Percentiles rank a stretch among this genome's conserved stretches.
Evolutionary conservation across 2,888 invertebrate genomes (phyloP).

Genomic region (Epirrhoe alternata): DNA sequence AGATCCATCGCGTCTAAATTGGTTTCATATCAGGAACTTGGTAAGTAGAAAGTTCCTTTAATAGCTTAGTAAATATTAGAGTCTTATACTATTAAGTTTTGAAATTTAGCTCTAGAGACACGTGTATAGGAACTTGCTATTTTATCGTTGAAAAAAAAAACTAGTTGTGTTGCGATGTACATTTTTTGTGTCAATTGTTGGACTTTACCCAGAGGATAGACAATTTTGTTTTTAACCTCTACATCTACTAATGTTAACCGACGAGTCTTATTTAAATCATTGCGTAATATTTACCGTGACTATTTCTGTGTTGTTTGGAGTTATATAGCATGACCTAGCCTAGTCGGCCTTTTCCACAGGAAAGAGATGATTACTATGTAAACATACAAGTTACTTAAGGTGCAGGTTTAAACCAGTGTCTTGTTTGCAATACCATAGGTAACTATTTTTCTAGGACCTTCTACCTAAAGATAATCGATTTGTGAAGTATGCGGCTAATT

Average conservation of each 20-base stretch:
- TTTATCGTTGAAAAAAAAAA: neutral
- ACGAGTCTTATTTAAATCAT: too few relatives aligned
- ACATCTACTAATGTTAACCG: too few relatives aligned
- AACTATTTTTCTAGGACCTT: too few relatives aligned
- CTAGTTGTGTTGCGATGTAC: neutral
- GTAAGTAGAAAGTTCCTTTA: slow-evolving; percentile 66
- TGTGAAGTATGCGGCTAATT: too few relatives aligned
- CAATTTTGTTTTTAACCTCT: neutral
- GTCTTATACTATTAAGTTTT: neutral
- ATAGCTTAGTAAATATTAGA: neutral
- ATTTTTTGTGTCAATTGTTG: neutral
- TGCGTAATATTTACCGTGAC: too few relatives aligned
- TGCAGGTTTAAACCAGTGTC: too few relatives aligned
- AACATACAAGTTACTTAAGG: too few relatives aligned
- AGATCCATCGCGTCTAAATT: slow-evolving; percentile 90
- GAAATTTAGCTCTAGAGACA: neutral
- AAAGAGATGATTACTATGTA: too few relatives aligned
- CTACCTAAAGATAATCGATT: too few relatives aligned
- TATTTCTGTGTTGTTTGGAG: too few relatives aligned
- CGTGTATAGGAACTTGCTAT: neutral
- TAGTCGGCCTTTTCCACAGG: neutral
- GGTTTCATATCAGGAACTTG: slow-evolving; percentile 89
- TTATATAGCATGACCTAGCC: neutral
- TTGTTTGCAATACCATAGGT: too few relatives aligned
- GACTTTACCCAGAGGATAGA: neutral